Evolutionary conservation across 2,888 invertebrate genomes (phyloP).

Genomic region (Watsonalla binaria): DNA sequence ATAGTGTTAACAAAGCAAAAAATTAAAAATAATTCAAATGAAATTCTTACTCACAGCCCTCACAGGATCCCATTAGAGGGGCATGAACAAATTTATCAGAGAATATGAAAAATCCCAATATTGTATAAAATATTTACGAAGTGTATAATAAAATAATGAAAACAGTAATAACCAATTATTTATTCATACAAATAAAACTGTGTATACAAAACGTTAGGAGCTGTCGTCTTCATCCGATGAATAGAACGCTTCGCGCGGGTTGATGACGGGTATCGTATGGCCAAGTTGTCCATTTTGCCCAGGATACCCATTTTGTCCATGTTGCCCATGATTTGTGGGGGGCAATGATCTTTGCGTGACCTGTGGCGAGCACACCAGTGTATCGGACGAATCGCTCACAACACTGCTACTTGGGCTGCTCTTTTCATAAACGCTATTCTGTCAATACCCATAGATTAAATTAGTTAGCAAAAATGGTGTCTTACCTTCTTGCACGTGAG

Average conservation of each 20-base stretch:
- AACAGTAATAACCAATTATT: slow-evolving; percentile 20
- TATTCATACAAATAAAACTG: slow-evolving; percentile 32
- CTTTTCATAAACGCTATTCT: slow-evolving; percentile 13
- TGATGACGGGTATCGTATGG: slow-evolving; percentile 19
- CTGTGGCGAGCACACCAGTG: slow-evolving; percentile 53
- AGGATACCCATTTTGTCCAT: too few species aligned
- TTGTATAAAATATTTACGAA: neutral
- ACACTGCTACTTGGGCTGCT: slow-evolving; percentile 41
- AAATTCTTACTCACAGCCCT: too few species aligned
- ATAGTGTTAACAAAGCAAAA: too few species aligned
- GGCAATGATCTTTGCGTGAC: slow-evolving; percentile 21
- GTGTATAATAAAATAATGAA: slow-evolving; percentile 2
- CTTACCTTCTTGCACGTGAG: slow-evolving; percentile 3
- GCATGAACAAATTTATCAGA: neutral
- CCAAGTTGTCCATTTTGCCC: too few species aligned
- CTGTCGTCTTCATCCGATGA: slow-evolving; percentile 53
- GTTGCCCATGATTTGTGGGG: neutral
- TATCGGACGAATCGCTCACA: slow-evolving; percentile 62
- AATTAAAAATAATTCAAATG: too few species aligned
- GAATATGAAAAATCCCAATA: neutral
- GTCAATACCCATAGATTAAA: neutral
- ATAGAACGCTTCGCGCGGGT: slow-evolving; percentile 57
- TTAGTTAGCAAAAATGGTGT: neutral
- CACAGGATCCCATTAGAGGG: too few species aligned
- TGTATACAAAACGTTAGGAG: slow-evolving; percentile 26